Conservation (phyloP, 2,797 vertebrate genomes). For the Coccyzus lansbergi region DNA sequence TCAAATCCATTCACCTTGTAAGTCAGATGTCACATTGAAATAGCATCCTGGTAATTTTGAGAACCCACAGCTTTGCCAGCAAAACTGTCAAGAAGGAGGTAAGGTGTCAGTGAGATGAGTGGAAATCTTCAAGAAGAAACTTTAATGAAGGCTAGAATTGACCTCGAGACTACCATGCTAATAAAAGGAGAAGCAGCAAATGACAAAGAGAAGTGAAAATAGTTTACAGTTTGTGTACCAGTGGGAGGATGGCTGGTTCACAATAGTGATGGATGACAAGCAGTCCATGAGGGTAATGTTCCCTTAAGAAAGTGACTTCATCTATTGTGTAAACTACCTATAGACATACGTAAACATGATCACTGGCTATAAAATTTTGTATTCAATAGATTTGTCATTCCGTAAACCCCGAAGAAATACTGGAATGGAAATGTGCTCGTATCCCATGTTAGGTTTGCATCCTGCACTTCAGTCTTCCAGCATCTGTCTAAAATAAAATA, state of each 20-base stretch:
- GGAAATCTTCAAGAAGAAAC: background rate
- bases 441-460: background rate
- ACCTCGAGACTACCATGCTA: accelerated
- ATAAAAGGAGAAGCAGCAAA: background rate
- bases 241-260: background rate
- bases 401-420: background rate
- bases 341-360: background rate
- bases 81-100: background rate
- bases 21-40: background rate
- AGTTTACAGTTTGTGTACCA: background rate
- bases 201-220: background rate
- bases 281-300: background rate
- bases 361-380: background rate
- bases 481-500: background rate
- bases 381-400: background rate
- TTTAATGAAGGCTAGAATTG: background rate
- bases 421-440: background rate
- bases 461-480: accelerated
- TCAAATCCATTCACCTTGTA: background rate
- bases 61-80: background rate
- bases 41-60: background rate
- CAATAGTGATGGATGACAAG: background rate
- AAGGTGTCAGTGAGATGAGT: background rate
- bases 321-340: background rate
- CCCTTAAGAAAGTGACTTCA: background rate